Conservation (phyloP, 2,888 invertebrate species). For the Drosophila pseudotakahashii region DNA sequence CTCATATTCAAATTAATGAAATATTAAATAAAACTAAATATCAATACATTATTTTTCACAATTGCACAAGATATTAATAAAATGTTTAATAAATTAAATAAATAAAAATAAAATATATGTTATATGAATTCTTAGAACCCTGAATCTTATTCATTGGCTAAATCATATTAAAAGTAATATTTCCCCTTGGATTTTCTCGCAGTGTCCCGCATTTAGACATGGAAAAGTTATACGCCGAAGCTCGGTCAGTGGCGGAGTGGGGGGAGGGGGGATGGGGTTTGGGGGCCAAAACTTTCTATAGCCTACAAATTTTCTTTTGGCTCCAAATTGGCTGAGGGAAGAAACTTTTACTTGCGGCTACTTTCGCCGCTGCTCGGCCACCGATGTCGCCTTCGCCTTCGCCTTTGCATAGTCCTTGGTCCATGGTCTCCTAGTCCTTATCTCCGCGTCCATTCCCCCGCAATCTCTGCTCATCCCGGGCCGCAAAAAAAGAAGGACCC, state of each 20-base stretch:
- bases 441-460: neutral
- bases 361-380: conserved; percentile 53
- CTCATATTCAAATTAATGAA: too few relatives aligned
- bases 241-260: conserved; percentile 3
- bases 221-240: conserved; percentile 26
- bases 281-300: conserved; percentile 63
- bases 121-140: too few relatives aligned
- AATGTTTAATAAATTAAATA: too few relatives aligned
- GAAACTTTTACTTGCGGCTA: conserved; percentile 72
- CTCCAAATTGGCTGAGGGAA: conserved; percentile 73
- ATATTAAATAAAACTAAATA: too few relatives aligned
- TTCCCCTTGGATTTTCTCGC: neutral
- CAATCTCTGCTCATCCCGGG: neutral
- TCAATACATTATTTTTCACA: too few relatives aligned
- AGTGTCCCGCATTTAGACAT: conserved; percentile 7
- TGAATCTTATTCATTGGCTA: too few relatives aligned
- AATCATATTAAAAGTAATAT: too few relatives aligned
- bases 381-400: conserved; percentile 14
- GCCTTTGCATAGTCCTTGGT: neutral
- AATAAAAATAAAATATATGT: too few relatives aligned
- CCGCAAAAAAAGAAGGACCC: conserved; percentile 24
- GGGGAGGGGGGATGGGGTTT: neutral
- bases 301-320: conserved; percentile 77
- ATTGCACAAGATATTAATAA: too few relatives aligned
- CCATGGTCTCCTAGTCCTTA: neutral